A percentile compares a stretch with the other conserved stretches of the same genome.
Conservation (phyloP, 2,888 invertebrate genomes). For the Trachelus stipa region DNA sequence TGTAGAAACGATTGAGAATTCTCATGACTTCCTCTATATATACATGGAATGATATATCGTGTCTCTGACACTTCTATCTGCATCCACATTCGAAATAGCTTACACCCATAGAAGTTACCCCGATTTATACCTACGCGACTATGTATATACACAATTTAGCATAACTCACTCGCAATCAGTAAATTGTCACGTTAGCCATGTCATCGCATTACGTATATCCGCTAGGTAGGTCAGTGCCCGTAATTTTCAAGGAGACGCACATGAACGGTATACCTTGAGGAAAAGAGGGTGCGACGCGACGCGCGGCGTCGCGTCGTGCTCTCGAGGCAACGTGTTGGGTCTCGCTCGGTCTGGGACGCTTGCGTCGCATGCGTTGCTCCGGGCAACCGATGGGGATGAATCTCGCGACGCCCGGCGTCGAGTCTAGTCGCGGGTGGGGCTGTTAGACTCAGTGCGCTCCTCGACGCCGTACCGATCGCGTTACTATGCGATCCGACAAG, state of each 20-base stretch:
- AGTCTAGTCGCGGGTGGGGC: constrained; percentile 60
- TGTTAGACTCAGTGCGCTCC: constrained; percentile 58
- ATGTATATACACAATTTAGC: background rate
- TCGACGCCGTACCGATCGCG: constrained; percentile 58
- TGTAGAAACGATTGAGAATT: background rate
- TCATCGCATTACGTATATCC: background rate
- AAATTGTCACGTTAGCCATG: background rate
- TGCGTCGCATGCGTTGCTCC: constrained; percentile 49
- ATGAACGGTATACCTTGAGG: background rate
- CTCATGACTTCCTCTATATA: no score
- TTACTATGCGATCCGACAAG: constrained; percentile 38
- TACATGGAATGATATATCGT: no score
- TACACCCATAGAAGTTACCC: background rate
- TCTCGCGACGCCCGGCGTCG: constrained; percentile 61
- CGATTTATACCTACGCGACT: background rate
- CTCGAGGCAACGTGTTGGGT: constrained; percentile 17
- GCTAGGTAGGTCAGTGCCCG: background rate
- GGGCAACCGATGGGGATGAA: constrained; percentile 63
- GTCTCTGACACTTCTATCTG: background rate
- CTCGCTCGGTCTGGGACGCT: constrained; percentile 23
- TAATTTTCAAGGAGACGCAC: background rate
- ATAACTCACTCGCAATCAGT: background rate
- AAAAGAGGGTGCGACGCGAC: background rate
- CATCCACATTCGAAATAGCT: background rate
- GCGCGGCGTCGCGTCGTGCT: constrained; percentile 14